These are phyloP conservation scores for Empidonax traillii DNA, from an alignment of 2,113 vertebrate species.

Conservation along the genomic window DNA sequence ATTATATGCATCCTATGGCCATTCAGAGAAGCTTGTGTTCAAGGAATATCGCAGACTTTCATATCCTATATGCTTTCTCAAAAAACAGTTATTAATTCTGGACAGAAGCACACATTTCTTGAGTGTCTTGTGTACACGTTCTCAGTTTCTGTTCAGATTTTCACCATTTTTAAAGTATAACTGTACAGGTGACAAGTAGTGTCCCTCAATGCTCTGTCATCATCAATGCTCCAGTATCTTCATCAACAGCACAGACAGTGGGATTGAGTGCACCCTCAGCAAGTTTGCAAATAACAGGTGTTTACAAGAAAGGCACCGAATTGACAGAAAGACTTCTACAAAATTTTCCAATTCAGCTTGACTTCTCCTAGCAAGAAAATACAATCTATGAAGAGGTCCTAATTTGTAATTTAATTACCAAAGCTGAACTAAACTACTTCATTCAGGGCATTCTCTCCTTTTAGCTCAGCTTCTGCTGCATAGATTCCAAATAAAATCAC, in stretches of 20 bases:
- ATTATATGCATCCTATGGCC: neutral
- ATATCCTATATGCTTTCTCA: neutral
- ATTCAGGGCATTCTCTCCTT: neutral
- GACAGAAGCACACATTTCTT: neutral
- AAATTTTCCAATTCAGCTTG: neutral
- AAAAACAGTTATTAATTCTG: neutral
- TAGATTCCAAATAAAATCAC: neutral
- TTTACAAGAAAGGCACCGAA: neutral
- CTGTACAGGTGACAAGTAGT: neutral
- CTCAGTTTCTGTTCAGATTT: neutral
- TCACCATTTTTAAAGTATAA: neutral
- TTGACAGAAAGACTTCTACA: neutral
- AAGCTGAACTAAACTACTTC: neutral
- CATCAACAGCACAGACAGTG: neutral
- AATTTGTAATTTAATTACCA: neutral
- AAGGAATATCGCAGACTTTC: neutral
- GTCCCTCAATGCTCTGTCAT: neutral
- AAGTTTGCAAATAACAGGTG: neutral
- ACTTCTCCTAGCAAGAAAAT: neutral
- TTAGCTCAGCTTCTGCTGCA: neutral
- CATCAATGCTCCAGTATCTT: neutral
- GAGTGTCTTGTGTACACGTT: neutral
- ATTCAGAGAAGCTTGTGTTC: neutral
- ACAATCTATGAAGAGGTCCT: neutral
- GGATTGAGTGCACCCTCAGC: neutral